phyloP scores from a whole-genome alignment of 2,888 invertebrate genomes.

The Lithophane ornitopus region DNA sequence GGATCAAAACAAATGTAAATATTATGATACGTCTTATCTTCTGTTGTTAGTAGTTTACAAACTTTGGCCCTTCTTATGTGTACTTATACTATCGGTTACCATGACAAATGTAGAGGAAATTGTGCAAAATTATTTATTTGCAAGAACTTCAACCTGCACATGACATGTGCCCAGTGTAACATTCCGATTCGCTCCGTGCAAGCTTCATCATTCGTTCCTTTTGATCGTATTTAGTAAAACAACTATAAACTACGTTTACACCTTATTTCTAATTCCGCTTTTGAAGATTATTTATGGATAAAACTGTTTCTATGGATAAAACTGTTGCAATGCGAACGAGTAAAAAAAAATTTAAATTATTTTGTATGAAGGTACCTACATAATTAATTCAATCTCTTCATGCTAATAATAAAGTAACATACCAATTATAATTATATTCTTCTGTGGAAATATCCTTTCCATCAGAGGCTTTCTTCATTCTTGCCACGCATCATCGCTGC shows the following conservation, averaged over 20 bases:
- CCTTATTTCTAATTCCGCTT: conserved; percentile 20
- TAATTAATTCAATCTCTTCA: no score
- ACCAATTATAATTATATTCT: no score
- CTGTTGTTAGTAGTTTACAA: conserved; percentile 32
- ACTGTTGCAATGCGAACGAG: not conserved
- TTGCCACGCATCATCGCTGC: not conserved
- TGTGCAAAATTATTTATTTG: conserved; percentile 18
- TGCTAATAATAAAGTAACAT: no score
- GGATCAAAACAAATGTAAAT: conserved; percentile 71
- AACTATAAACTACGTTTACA: conserved; percentile 44
- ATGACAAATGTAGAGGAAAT: conserved; percentile 7
- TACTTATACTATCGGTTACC: conserved; percentile 19
- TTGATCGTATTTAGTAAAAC: conserved; percentile 53
- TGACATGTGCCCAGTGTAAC: not conserved
- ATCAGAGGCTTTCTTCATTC: not conserved
- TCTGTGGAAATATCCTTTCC: not conserved
- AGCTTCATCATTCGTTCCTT: conserved; percentile 54
- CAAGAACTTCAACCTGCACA: conserved; percentile 4
- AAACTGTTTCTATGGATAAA: conserved; percentile 1
- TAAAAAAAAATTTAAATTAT: no score
- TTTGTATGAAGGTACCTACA: no score
- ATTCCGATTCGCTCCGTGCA: conserved; percentile 42
- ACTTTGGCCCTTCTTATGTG: conserved; percentile 46
- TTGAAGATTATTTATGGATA: conserved; percentile 34
- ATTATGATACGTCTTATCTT: conserved; percentile 66